Evolutionary conservation across 2,888 invertebrate species (phyloP).

Genomic region (Heliconius erato): DNA sequence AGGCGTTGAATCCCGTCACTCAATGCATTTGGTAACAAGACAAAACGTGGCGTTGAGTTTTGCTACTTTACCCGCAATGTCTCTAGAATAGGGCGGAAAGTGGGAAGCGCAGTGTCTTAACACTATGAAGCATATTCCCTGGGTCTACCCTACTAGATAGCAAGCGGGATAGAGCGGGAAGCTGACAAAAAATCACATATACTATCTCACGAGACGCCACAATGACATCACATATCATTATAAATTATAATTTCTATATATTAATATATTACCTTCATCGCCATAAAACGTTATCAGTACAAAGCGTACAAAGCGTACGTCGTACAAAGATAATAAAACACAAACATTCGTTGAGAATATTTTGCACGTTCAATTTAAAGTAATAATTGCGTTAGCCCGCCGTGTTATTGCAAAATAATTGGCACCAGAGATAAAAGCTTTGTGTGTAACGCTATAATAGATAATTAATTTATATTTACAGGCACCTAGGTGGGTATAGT

Average conservation of each 20-base stretch:
- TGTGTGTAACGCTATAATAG: neutral
- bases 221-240: neutral
- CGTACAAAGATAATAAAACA: constrained; percentile 20
- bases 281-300: neutral
- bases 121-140: too few species aligned
- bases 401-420: constrained; percentile 24
- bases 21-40: too few species aligned
- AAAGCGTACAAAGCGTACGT: neutral
- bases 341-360: constrained; percentile 3
- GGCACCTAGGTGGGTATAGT: neutral
- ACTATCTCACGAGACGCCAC: neutral
- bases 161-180: too few species aligned
- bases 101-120: too few species aligned
- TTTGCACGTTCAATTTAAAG: constrained; percentile 25
- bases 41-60: too few species aligned
- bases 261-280: neutral
- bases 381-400: constrained; percentile 21
- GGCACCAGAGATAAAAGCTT: constrained; percentile 9
- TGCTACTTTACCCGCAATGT: too few species aligned
- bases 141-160: too few species aligned
- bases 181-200: too few species aligned
- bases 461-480: constrained; percentile 13
- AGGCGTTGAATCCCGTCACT: too few species aligned
- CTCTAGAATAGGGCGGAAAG: too few species aligned
- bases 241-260: neutral